phyloP scores from a whole-genome alignment of 2,888 invertebrate genomes.

The Dasypogon diadema region DNA sequence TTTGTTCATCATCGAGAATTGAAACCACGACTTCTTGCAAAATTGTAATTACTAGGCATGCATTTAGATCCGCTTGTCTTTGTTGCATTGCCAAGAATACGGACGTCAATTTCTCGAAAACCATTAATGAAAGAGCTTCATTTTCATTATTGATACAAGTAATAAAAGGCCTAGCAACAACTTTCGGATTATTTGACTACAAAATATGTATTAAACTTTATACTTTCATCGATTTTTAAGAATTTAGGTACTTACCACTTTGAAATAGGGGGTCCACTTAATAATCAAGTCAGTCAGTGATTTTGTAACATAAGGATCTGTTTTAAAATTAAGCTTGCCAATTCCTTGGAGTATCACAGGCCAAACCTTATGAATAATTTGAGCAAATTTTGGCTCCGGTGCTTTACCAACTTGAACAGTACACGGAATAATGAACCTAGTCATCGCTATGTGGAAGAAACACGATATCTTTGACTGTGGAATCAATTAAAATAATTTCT shows the following conservation, averaged over 20 bases:
- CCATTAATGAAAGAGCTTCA: slow-evolving; percentile 61
- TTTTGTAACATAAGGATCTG: slow-evolving; percentile 69
- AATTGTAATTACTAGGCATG: slow-evolving; percentile 64
- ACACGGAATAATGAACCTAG: slow-evolving; percentile 70
- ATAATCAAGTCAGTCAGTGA: slow-evolving; percentile 70
- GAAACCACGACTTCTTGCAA: slow-evolving; percentile 63
- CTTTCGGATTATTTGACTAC: slow-evolving; percentile 61
- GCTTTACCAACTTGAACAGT: slow-evolving; percentile 69
- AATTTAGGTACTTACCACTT: slow-evolving; percentile 59
- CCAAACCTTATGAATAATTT: slow-evolving; percentile 70
- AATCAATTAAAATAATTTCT: not conserved
- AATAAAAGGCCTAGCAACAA: slow-evolving; percentile 65
- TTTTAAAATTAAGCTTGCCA: slow-evolving; percentile 68
- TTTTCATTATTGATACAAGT: slow-evolving; percentile 62
- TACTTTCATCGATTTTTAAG: not conserved
- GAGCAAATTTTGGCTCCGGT: slow-evolving; percentile 67
- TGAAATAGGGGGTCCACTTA: slow-evolving; percentile 68
- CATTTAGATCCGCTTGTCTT: slow-evolving; percentile 63
- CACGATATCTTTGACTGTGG: slow-evolving; percentile 64
- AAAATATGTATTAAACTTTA: not conserved
- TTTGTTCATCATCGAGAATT: slow-evolving; percentile 53
- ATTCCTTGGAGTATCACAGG: slow-evolving; percentile 71
- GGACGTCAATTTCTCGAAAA: slow-evolving; percentile 63
- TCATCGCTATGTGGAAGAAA: slow-evolving; percentile 70
- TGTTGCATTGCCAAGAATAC: slow-evolving; percentile 65